Evolutionary conservation across 2,888 invertebrate species (phyloP).

Genomic region (Cheilosia pagana): DNA sequence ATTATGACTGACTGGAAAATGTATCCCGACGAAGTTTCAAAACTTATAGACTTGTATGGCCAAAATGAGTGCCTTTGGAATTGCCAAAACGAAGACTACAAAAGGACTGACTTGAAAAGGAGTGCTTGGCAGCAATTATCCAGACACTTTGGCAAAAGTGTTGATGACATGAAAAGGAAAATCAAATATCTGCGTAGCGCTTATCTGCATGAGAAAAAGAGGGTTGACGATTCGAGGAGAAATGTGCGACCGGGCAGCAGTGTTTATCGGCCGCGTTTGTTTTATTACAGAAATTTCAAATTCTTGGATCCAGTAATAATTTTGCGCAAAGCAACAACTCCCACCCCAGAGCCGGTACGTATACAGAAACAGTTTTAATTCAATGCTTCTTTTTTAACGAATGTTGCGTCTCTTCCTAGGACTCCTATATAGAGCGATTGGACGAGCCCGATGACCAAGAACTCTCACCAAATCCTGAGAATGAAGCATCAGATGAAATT

Average conservation of each 20-base stretch:
- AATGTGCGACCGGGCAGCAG: not conserved
- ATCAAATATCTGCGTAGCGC: constrained; percentile 73
- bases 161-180: constrained; percentile 70
- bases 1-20: constrained; percentile 44
- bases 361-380: not conserved
- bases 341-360: not conserved
- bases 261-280: constrained; percentile 62
- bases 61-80: constrained; percentile 76
- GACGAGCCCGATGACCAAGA: not conserved
- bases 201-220: constrained; percentile 74
- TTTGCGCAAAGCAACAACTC: constrained; percentile 4
- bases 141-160: constrained; percentile 42
- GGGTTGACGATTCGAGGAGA: constrained; percentile 56
- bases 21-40: not conserved
- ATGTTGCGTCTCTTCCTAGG: not conserved
- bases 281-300: constrained; percentile 67
- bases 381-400: not conserved
- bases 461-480: too few relatives aligned
- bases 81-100: constrained; percentile 63
- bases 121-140: constrained; percentile 71
- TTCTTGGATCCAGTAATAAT: constrained; percentile 69
- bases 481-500: not conserved
- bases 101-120: constrained; percentile 57
- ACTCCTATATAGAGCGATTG: not conserved
- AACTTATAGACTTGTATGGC: constrained; percentile 44